A percentile compares a stretch with the other conserved stretches of the same genome.
phyloP scores from a whole-genome alignment of 2,797 vertebrate species.

The Eulemur albifrons region DNA sequence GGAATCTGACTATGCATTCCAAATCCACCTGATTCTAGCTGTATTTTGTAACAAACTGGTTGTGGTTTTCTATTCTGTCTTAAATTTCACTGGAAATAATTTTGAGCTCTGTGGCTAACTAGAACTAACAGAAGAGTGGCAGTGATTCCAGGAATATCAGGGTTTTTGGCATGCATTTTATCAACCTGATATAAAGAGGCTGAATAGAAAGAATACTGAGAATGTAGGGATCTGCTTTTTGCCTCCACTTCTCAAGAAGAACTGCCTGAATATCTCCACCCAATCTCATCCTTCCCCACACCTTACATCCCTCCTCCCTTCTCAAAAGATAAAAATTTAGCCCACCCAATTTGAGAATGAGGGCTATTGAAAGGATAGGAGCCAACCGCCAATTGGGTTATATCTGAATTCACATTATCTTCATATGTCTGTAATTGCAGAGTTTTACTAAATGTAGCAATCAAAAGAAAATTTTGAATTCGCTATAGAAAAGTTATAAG shows the following conservation, averaged over 20 bases:
- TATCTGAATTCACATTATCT: not conserved
- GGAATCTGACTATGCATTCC: not conserved
- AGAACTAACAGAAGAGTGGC: not conserved
- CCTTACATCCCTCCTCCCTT: not conserved
- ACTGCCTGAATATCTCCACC: not conserved
- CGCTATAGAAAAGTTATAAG: not conserved
- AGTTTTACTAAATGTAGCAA: conserved; percentile 19
- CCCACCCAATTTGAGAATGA: not conserved
- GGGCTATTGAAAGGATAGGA: not conserved
- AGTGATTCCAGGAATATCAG: not conserved
- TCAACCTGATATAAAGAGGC: not conserved
- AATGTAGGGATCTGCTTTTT: not conserved
- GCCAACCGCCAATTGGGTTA: not conserved
- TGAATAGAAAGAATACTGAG: not conserved
- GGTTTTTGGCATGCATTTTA: not conserved
- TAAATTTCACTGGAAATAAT: not conserved
- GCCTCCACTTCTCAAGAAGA: not conserved
- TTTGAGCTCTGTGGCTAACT: not conserved
- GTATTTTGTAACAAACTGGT: not conserved
- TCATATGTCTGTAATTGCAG: not conserved
- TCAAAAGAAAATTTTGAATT: conserved; percentile 30
- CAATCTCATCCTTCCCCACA: not conserved
- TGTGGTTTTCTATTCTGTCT: not conserved
- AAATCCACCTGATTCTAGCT: not conserved
- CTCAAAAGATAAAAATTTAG: not conserved